Percentiles rank a stretch among this genome's conserved stretches.
Evolutionary conservation across 2,113 vertebrate species (phyloP).

Genomic region (Colinus virginianus): DNA sequence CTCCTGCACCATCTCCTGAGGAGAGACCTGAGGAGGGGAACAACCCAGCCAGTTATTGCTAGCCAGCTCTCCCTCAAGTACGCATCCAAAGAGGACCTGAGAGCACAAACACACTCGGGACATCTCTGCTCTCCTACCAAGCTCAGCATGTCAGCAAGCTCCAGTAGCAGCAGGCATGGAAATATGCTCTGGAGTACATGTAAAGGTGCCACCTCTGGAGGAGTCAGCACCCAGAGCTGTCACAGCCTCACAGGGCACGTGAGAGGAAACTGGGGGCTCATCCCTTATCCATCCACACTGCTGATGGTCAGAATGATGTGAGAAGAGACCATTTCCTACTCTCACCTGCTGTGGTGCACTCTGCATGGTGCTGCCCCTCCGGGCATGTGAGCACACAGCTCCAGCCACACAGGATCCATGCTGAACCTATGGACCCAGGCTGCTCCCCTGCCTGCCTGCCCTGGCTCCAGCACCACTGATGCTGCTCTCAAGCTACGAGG

Average conservation of each 20-base stretch:
- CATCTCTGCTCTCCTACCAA: background rate
- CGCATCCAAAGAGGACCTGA: background rate
- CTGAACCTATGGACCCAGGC: background rate
- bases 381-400: too few species aligned
- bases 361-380: accelerated
- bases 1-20: slow-evolving; percentile 99
- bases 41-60: background rate
- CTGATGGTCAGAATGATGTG: background rate
- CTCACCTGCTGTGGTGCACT: accelerated
- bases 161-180: background rate
- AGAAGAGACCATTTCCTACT: too few species aligned
- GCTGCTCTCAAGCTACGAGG: background rate
- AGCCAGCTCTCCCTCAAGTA: background rate
- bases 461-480: background rate
- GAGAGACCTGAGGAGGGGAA: slow-evolving; percentile 87
- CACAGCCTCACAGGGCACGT: background rate
- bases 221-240: background rate
- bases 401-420: too few species aligned
- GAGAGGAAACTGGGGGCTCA: background rate
- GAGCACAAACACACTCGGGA: background rate
- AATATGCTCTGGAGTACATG: background rate
- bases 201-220: background rate
- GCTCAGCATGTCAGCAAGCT: background rate
- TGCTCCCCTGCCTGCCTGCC: background rate
- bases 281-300: background rate